Percentiles rank a stretch among this genome's conserved stretches.
phyloP scores from a whole-genome alignment of 2,888 invertebrate species.

The Drosophila cracens region DNA sequence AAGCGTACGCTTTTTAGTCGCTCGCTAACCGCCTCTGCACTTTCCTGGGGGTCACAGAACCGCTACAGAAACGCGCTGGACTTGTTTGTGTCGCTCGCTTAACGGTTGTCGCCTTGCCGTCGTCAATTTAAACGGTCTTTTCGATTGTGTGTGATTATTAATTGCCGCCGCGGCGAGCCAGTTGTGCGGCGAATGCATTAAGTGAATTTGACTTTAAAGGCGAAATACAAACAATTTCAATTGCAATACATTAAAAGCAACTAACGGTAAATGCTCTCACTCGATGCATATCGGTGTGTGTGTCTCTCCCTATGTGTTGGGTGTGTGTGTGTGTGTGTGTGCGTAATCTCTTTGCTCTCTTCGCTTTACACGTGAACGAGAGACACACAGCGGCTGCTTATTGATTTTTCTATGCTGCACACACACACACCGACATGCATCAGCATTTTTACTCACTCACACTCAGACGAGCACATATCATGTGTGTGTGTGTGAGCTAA shows the following conservation, averaged over 20 bases:
- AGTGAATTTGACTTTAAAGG: slow-evolving; percentile 6
- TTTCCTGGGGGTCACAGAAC: slow-evolving; percentile 54
- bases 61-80: slow-evolving; percentile 48
- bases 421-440: slow-evolving; percentile 11
- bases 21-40: slow-evolving; percentile 27
- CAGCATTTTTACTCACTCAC: slow-evolving; percentile 12
- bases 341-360: slow-evolving; percentile 8
- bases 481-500: slow-evolving; percentile 50
- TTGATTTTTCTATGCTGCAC: slow-evolving; percentile 62
- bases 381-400: slow-evolving; percentile 36
- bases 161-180: background rate
- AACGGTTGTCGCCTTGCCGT: slow-evolving; percentile 12
- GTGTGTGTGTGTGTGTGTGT: slow-evolving; percentile 17
- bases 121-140: slow-evolving; percentile 3
- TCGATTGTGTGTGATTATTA: background rate
- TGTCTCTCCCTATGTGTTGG: background rate
- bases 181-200: slow-evolving; percentile 9
- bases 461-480: slow-evolving; percentile 7
- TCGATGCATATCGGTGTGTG: slow-evolving; percentile 3
- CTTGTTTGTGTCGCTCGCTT: slow-evolving; percentile 23
- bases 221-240: slow-evolving; percentile 8
- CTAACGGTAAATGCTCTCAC: slow-evolving; percentile 51
- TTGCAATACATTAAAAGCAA: slow-evolving; percentile 10
- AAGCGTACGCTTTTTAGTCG: slow-evolving; percentile 13
- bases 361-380: slow-evolving; percentile 41